phyloP scores from a whole-genome alignment of 2,113 vertebrate species.

The Microcebus murinus region DNA sequence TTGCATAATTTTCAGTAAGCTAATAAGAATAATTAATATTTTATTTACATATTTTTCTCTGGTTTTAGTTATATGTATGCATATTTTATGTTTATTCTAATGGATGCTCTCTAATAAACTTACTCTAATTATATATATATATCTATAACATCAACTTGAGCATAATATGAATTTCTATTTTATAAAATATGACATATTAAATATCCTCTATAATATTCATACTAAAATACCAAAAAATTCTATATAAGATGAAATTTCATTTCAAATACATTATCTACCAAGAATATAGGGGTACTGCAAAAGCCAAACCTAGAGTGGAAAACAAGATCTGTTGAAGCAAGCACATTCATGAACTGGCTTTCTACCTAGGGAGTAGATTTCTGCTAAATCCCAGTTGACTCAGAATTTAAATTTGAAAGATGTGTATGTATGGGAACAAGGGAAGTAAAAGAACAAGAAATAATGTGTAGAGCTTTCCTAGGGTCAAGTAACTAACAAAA shows the following conservation, averaged over 20 bases:
- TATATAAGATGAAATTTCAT: not conserved
- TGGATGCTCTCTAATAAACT: not conserved
- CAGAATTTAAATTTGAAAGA: not conserved
- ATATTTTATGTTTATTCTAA: not conserved
- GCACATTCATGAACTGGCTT: not conserved
- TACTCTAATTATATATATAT: not conserved
- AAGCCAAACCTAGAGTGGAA: not conserved
- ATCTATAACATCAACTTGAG: too few relatives aligned
- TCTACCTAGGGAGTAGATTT: not conserved
- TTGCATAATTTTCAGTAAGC: not conserved
- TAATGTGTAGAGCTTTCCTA: not conserved
- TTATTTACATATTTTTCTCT: not conserved
- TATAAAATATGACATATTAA: not conserved
- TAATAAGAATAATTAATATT: not conserved
- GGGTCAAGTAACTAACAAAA: not conserved
- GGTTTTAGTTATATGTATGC: not conserved
- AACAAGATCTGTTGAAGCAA: not conserved
- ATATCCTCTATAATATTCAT: not conserved
- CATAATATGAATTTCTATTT: not conserved
- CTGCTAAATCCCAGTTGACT: not conserved
- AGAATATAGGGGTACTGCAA: not conserved
- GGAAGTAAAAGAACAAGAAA: not conserved
- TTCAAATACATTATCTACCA: not conserved
- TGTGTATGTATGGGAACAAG: not conserved
- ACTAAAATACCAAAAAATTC: not conserved